Base-by-base conservation (phyloP, 1,140 invertebrate genomes). In the Drosophila tsacasi region DNA sequence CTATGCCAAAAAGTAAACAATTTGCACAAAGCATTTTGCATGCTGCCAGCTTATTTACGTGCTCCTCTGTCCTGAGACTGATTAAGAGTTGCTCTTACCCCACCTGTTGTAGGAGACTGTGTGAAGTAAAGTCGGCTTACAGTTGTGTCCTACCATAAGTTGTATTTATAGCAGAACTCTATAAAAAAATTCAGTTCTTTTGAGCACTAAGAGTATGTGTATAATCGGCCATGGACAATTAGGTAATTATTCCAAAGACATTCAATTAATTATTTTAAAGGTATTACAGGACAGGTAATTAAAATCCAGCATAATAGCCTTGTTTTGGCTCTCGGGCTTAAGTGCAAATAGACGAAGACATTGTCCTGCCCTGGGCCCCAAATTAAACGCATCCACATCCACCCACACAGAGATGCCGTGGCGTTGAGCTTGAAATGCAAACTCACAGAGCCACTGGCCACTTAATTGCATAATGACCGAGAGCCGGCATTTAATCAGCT, bases 391-490 rank as follows among this genome's bases (percentile, higher is more conserved):
- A 60, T 49, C 27, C 15, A 27, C 62, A 60, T 49, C 25, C 15
- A 27, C 17, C 25, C 69, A 12, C 40, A 39, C 40, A 58, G 15
- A 17, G 39, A 21, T 25, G 40, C 15, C 27, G 40, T 39, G 66
- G 60, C 60, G 69, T 79, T 44, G 47, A 55, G 65, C 76, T 76
- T 62, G 75, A 66, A 87, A 42, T 40, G 64, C 39, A 39, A 27
- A 63, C 37, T 10, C 47, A 74, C 61, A 69, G 64, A 79, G 67
- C 74, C 62, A 61, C 62, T 74, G 71, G 83, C 71, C 77, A 78
- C 80, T 85, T 90, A 89, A 89, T 89, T 90, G 85, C 85, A 89
- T 90, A 89, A 89, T 89, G 81, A 85, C 68, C 74, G 69, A 85
- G 81, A 85, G 85, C 85, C 74, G 71, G 69, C 81, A 81, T 89